Conservation (phyloP, 1,140 invertebrate species). For the Magallana angulata region DNA sequence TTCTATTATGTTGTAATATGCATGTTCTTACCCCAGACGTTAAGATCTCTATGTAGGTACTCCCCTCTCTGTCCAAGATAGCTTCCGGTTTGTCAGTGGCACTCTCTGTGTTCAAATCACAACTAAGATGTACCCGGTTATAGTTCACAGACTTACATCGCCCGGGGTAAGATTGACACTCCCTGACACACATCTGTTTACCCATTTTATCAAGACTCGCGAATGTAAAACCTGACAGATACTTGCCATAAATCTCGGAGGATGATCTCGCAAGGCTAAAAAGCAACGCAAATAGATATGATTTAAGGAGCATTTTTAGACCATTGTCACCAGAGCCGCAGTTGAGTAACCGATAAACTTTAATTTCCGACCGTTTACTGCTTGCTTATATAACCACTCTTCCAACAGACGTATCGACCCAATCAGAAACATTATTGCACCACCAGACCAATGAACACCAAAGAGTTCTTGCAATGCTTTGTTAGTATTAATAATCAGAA, state of each 20-base stretch:
- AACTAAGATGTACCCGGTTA: neutral
- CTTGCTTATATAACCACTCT: too few relatives aligned
- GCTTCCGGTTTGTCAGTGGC: neutral
- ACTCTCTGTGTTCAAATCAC: neutral
- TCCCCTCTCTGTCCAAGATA: too few relatives aligned
- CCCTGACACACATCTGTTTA: neutral
- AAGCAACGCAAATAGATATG: neutral
- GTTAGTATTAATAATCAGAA: too few relatives aligned
- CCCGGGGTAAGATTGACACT: neutral
- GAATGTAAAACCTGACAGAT: neutral
- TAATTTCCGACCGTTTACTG: too few relatives aligned
- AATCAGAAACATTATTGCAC: too few relatives aligned
- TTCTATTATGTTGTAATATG: too few relatives aligned
- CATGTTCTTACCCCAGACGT: neutral
- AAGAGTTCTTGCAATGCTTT: too few relatives aligned
- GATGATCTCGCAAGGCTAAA: neutral
- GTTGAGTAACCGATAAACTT: too few relatives aligned
- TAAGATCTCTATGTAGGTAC: neutral
- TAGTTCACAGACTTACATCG: conserved; percentile 5
- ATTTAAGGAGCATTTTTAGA: neutral
- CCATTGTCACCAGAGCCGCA: too few relatives aligned
- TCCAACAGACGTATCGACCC: too few relatives aligned
- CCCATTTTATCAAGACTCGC: neutral
- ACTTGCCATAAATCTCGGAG: neutral
- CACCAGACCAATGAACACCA: too few relatives aligned